Evolutionary conservation across 2,113 vertebrate species (phyloP).

Genomic region (Neopipo cinnamomea): DNA sequence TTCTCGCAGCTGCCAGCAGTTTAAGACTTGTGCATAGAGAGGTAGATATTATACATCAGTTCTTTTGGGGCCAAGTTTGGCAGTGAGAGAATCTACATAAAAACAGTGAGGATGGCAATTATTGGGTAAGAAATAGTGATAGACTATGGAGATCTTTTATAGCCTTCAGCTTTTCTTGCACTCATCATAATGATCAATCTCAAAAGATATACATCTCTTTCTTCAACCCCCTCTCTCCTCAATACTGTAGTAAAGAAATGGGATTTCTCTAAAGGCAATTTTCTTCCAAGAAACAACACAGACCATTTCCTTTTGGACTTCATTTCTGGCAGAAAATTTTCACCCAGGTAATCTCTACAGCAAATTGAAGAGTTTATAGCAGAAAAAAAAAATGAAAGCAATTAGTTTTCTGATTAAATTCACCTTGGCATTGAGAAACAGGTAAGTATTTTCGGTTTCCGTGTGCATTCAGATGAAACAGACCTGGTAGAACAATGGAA

Average conservation of each 20-base stretch:
- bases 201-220: neutral
- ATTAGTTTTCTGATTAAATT: constrained; percentile 61
- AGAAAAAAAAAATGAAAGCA: constrained; percentile 50
- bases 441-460: constrained; percentile 28
- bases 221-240: neutral
- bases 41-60: neutral
- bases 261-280: constrained; percentile 29
- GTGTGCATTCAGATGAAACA: neutral
- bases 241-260: neutral
- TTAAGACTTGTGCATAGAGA: neutral
- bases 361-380: constrained; percentile 37
- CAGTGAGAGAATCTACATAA: neutral
- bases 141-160: neutral
- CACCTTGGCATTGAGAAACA: constrained; percentile 12
- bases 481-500: neutral
- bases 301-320: constrained; percentile 38
- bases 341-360: neutral
- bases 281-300: constrained; percentile 28
- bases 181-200: neutral
- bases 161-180: neutral
- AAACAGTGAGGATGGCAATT: neutral
- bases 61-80: neutral
- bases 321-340: constrained; percentile 4
- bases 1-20: neutral
- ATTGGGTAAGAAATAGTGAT: neutral